Evolutionary conservation across 2,888 invertebrate genomes (phyloP).

Genomic region (Heteropelma amictum): DNA sequence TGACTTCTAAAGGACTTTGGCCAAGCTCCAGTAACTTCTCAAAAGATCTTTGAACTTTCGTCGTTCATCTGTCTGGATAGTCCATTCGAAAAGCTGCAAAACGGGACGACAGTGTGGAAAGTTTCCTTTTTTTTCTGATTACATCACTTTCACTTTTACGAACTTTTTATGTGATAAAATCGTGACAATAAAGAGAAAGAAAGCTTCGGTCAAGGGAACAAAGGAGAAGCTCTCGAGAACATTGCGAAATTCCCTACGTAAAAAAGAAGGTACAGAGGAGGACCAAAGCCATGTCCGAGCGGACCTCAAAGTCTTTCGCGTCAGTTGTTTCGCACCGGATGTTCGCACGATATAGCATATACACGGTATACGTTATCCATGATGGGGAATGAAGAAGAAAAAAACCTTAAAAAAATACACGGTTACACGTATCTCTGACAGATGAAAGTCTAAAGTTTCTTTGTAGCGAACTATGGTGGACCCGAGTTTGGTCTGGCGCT

Average conservation of each 20-base stretch:
- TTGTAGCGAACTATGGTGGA: neutral
- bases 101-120: neutral
- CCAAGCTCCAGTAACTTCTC: neutral
- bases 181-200: neutral
- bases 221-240: slow-evolving; percentile 10
- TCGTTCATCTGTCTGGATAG: neutral
- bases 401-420: neutral
- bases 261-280: slow-evolving; percentile 24
- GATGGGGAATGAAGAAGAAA: neutral
- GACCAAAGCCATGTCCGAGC: neutral
- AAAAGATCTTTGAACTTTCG: neutral
- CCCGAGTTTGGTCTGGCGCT: slow-evolving; percentile 24
- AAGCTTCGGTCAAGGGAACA: neutral
- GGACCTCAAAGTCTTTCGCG: slow-evolving; percentile 29
- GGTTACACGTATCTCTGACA: neutral
- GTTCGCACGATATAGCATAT: neutral
- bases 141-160: neutral
- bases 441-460: slow-evolving; percentile 42
- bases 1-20: neutral
- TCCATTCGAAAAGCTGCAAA: neutral
- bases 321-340: slow-evolving; percentile 30
- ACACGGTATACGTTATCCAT: neutral
- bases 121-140: neutral
- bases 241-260: neutral
- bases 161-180: neutral